Conservation (phyloP, 2,113 vertebrate species). For the Camelus dromedarius region DNA sequence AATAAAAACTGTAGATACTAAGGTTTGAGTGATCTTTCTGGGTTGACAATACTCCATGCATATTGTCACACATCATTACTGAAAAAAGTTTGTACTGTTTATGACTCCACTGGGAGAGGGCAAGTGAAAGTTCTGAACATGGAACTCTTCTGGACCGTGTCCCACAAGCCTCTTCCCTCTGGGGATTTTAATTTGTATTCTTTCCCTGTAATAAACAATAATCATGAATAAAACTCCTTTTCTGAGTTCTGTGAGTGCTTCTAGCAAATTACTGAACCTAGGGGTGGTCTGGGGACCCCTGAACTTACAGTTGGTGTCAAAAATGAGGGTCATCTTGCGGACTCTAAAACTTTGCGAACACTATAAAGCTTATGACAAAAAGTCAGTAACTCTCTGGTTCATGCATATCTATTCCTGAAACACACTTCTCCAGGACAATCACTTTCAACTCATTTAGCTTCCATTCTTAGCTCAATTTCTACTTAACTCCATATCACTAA, state of each 20-base stretch:
- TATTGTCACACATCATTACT: background rate
- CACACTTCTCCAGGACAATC: background rate
- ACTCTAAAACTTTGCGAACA: background rate
- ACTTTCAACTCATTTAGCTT: background rate
- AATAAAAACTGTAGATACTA: background rate
- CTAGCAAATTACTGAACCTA: background rate
- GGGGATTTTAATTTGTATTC: background rate
- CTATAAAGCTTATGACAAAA: background rate
- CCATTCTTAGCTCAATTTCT: slow-evolving; percentile 31
- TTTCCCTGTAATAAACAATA: background rate
- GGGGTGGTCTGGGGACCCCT: background rate
- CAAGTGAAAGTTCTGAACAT: background rate
- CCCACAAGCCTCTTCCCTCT: background rate
- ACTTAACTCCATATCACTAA: background rate
- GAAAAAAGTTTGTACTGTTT: background rate
- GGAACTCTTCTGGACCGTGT: background rate
- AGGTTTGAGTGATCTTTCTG: no score
- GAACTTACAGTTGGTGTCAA: background rate
- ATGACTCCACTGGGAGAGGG: background rate
- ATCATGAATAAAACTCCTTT: background rate
- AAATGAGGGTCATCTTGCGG: background rate
- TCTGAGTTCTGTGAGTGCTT: background rate
- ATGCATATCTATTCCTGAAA: background rate
- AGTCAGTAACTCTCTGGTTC: background rate
- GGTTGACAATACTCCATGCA: background rate